Base-by-base conservation (phyloP, 2,888 invertebrate species). In the Cantharis rustica region DNA sequence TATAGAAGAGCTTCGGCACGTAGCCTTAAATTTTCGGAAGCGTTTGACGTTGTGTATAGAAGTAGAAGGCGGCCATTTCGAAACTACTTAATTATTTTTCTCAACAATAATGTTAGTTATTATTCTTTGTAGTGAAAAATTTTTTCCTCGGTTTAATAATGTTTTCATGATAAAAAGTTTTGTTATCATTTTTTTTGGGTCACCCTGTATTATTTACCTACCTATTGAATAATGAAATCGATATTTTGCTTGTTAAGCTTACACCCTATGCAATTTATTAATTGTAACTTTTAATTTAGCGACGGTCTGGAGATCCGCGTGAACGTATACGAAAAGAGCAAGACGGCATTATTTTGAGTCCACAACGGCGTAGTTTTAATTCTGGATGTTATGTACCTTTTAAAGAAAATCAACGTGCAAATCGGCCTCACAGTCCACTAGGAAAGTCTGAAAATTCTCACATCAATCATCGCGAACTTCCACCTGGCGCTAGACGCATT, bases 311-410 rank as follows among this genome's bases (percentile, higher is more conserved):
- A 10, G 94, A 94, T 86, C 94, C 93, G 4, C 91, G 94, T 79
- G 95, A 95, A 86, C 92, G 95, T 69, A 90, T 95, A 71, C 93
- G 94, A 80, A 95, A 95, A 87, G 95, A 95, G 88, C 93, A 93
- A 86, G 95, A 95, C 87, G 94, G 94, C 71, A 95, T 96, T 82
- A 94, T 96, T 81, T 89, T 96, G 83, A 95, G 95, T 81, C 96
- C 96, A 71, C 96, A 96, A 88, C 91, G 96, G 11, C 91, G 95
- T 80, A 95, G 95, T 84, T 96, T 96, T 89, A 95, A 95, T 83
- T 94, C 95, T 13, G 96, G 96, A 75, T 96, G 96, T 89, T 95
- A 94, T 82, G 95, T 95, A 74, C 92, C 92, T 13, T 91, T 90
- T 31, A 89, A 89, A 73, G 88, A 88, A 74, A 75, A 68, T 15